phyloP scores from a whole-genome alignment of 2,888 invertebrate species.

The Zhengitettix transpicula region DNA sequence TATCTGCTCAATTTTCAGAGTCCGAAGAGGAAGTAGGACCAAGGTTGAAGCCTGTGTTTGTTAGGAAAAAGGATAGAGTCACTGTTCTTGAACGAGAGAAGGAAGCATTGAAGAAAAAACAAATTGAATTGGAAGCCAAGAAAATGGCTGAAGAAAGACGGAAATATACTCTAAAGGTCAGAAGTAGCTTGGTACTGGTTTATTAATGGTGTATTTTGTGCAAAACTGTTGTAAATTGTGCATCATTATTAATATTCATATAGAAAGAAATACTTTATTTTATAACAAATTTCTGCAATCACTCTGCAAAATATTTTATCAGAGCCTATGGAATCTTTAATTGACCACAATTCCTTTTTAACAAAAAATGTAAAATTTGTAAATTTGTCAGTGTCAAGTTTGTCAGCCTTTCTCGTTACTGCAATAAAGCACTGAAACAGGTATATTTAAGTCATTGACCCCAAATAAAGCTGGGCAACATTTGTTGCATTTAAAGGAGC shows the following conservation, averaged over 20 bases:
- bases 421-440: too few relatives aligned
- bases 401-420: too few relatives aligned
- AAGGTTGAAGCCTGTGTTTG: constrained; percentile 86
- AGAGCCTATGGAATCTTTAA: too few relatives aligned
- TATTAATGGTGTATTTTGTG: neutral
- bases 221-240: neutral
- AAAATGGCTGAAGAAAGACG: constrained; percentile 78
- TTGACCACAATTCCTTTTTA: too few relatives aligned
- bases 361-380: too few relatives aligned
- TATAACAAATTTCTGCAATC: neutral
- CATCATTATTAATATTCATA: neutral
- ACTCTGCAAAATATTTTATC: too few relatives aligned
- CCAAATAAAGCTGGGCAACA: too few relatives aligned
- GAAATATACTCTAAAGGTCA: constrained; percentile 61
- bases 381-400: too few relatives aligned
- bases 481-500: too few relatives aligned
- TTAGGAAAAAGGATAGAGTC: constrained; percentile 80
- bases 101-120: constrained; percentile 68
- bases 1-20: constrained; percentile 27
- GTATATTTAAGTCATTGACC: too few relatives aligned
- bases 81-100: constrained; percentile 91
- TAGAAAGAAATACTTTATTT: neutral
- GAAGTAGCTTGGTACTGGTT: neutral
- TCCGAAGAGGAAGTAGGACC: constrained; percentile 86
- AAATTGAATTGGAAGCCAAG: constrained; percentile 65